Percentiles rank a stretch among this genome's conserved stretches.
These are phyloP conservation scores for Apolygus lucorum DNA, from an alignment of 1,140 invertebrate genomes.

Conservation along the genomic window DNA sequence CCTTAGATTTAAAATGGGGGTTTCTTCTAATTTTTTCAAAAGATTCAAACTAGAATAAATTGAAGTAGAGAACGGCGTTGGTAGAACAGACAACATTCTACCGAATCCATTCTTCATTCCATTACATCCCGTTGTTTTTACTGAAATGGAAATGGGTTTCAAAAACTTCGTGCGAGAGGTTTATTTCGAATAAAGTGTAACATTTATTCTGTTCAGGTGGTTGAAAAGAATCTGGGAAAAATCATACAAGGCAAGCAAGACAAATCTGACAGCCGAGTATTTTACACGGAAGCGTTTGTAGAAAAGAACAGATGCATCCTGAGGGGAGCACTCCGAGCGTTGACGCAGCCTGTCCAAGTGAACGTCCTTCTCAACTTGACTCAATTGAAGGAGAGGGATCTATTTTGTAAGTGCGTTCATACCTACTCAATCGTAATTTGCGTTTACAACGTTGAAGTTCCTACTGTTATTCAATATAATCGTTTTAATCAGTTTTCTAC, in stretches of 20 bases:
- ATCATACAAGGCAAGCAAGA: slow-evolving; percentile 78
- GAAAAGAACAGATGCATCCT: slow-evolving; percentile 75
- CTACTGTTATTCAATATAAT: background rate
- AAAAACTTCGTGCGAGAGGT: too few species aligned
- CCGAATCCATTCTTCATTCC: too few species aligned
- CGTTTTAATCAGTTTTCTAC: background rate
- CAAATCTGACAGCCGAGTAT: slow-evolving; percentile 63
- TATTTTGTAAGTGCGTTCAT: slow-evolving; percentile 56
- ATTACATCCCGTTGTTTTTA: too few species aligned
- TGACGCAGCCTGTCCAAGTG: slow-evolving; percentile 75
- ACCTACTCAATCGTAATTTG: too few species aligned
- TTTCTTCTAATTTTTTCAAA: too few species aligned
- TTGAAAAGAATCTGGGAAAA: slow-evolving; percentile 67
- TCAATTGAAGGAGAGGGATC: slow-evolving; percentile 72
- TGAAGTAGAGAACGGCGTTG: too few species aligned
- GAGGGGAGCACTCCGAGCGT: slow-evolving; percentile 73
- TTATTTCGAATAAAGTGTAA: too few species aligned
- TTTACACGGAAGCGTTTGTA: slow-evolving; percentile 86
- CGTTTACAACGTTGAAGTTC: too few species aligned
- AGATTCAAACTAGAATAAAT: too few species aligned
- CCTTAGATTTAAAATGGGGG: too few species aligned
- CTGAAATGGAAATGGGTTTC: too few species aligned
- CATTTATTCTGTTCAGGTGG: slow-evolving; percentile 41
- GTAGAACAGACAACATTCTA: too few species aligned
- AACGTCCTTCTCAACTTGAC: slow-evolving; percentile 70